Conservation (phyloP, 2,797 vertebrate species). For the Danio aesculapii region DNA sequence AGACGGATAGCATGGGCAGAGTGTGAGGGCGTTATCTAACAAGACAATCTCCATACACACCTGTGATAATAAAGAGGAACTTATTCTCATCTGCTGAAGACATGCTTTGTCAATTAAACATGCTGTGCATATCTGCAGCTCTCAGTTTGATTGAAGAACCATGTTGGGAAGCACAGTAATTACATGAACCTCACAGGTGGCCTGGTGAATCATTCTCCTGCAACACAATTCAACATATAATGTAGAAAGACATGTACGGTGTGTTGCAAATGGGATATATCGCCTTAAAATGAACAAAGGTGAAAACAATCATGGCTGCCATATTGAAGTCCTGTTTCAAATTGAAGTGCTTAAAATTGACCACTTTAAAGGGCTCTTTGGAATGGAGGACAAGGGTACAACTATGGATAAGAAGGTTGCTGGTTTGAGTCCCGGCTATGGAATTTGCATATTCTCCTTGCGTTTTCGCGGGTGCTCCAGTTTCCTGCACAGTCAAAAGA, state of each 20-base stretch:
- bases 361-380: no score
- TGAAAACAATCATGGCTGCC: no score
- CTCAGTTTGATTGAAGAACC: conserved; percentile 38
- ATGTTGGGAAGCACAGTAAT: conserved; percentile 37
- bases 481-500: no score
- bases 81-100: conserved; percentile 41
- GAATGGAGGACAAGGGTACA: no score
- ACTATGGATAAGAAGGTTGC: no score
- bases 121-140: conserved; percentile 32
- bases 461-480: no score
- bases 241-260: background rate
- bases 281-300: no score
- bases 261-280: no score
- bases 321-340: no score
- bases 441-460: no score
- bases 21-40: conserved; percentile 44
- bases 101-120: conserved; percentile 44
- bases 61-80: conserved; percentile 40
- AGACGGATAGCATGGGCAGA: conserved; percentile 51
- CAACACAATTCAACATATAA: background rate
- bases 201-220: background rate
- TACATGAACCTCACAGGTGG: conserved; percentile 44
- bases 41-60: conserved; percentile 50
- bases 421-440: no score
- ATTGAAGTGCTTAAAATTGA: no score